Base-by-base conservation (phyloP, 2,797 vertebrate species). In the Peromyscus aztecus region DNA sequence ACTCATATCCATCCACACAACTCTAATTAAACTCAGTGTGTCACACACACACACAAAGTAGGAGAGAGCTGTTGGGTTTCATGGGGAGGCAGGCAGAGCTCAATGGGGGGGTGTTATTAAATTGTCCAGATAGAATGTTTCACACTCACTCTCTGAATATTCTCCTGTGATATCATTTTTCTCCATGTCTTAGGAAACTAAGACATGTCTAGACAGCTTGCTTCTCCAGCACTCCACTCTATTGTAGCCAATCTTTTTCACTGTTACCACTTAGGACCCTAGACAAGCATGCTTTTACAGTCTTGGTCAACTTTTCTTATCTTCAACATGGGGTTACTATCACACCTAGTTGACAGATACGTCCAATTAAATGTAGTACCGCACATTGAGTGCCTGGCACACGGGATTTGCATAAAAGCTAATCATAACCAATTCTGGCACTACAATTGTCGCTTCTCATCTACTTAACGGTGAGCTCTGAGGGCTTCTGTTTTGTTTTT, bases 271-370 rank as follows among this genome's bases (percentile, higher is more conserved):
- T 37, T 29, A 16, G 1, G 34, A 21, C 85, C n/a, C 71, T 40
- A 43, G 85, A 73, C 37, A 73, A 85, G 23, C 69, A 87, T 87
- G 40, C 40, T 40, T 40, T 40, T 40, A 40, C 40, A 40, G n/a
- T 40, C 78, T 85, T 90, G 34, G 11, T 46, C 29, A 75, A 73
- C 31, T 75, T 87, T 96, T 69, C n/a, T 96, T 46, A 86, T 57
- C 80, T 93, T 23, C 59, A 92, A 90, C 89, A 82, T 55, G 71
- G 59, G 17, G 5, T 63, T 82, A 65, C 55, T 76, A 29, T 34
- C 55, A 43, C 21, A 90, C 34, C 37, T 49, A 94, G 19, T 12
- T 83, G 71, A 24, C 21, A 94, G 37, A 52, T 57, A 65, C 57
- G 21, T 1, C 88, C 77, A 24, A 12, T 85, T 81, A 63, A 71